phyloP scores from a whole-genome alignment of 2,797 vertebrate genomes.

The Acridotheres tristis region DNA sequence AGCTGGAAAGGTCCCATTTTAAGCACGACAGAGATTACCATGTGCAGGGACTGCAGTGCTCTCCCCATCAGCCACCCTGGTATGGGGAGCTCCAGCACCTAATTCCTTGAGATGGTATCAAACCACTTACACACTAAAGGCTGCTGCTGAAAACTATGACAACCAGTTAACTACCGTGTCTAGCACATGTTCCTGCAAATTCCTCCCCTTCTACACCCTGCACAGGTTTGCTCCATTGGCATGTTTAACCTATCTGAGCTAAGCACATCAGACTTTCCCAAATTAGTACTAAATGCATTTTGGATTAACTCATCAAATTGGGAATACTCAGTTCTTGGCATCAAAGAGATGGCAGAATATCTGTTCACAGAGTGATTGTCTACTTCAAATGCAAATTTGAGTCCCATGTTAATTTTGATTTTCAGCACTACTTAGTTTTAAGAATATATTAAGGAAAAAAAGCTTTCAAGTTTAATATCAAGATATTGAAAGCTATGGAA shows the following conservation, averaged over 20 bases:
- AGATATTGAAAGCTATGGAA: background rate
- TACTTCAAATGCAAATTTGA: constrained; percentile 55
- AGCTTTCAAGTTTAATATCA: constrained; percentile 37
- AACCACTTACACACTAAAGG: background rate
- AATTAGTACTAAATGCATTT: constrained; percentile 51
- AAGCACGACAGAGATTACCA: background rate
- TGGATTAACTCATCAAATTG: constrained; percentile 18
- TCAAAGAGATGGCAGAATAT: constrained; percentile 39
- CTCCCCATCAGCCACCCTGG: background rate
- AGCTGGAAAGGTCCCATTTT: background rate
- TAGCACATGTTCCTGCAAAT: background rate
- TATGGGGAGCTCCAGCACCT: background rate
- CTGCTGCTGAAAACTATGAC: background rate
- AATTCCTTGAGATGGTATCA: background rate
- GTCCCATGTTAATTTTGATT: constrained; percentile 35
- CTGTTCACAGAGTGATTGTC: constrained; percentile 6
- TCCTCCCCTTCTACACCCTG: background rate
- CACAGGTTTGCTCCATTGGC: background rate
- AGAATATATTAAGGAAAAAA: constrained; percentile 28
- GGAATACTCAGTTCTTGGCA: constrained; percentile 37
- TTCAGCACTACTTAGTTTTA: constrained; percentile 51
- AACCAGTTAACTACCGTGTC: background rate
- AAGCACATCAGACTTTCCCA: background rate
- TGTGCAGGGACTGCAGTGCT: background rate
- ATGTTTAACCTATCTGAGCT: constrained; percentile 4